Evolutionary conservation across 2,888 invertebrate genomes (phyloP).

Genomic region (Luperina nickerlii): DNA sequence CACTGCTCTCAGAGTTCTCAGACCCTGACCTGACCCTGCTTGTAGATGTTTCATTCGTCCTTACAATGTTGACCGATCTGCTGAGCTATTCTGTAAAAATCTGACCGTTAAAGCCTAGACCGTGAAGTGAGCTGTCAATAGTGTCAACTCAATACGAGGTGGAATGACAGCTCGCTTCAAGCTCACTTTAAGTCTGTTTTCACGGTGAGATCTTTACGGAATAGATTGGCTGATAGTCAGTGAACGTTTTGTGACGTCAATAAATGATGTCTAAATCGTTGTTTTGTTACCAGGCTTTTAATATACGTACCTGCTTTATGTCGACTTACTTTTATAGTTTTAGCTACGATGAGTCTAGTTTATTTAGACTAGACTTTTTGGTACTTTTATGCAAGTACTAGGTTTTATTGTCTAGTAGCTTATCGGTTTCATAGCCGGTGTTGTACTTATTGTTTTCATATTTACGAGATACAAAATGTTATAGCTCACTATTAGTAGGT

Average conservation of each 20-base stretch:
- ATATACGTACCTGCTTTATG: slow-evolving; percentile 28
- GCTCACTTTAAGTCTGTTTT: too few species aligned
- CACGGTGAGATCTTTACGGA: too few species aligned
- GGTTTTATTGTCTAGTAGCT: not conserved
- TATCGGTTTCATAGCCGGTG: too few species aligned
- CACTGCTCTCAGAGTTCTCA: not conserved
- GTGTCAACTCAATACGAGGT: too few species aligned
- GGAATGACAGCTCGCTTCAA: too few species aligned
- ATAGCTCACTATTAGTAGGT: not conserved
- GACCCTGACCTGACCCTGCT: not conserved
- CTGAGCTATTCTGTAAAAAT: too few species aligned
- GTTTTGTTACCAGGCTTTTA: slow-evolving; percentile 27
- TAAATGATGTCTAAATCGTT: slow-evolving; percentile 30
- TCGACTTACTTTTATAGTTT: slow-evolving; percentile 34
- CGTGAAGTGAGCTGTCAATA: too few species aligned
- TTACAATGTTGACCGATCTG: slow-evolving; percentile 33
- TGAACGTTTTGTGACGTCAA: slow-evolving; percentile 40
- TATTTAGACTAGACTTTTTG: slow-evolving; percentile 3
- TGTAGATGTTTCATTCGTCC: slow-evolving; percentile 19
- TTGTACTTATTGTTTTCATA: not conserved
- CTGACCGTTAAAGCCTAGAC: too few species aligned
- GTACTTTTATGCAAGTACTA: slow-evolving; percentile 7
- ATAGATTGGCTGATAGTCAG: slow-evolving; percentile 18
- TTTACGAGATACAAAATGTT: not conserved
- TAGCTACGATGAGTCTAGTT: not conserved